phyloP scores from a whole-genome alignment of 2,888 invertebrate species.

The Cartodere bifasciata region DNA sequence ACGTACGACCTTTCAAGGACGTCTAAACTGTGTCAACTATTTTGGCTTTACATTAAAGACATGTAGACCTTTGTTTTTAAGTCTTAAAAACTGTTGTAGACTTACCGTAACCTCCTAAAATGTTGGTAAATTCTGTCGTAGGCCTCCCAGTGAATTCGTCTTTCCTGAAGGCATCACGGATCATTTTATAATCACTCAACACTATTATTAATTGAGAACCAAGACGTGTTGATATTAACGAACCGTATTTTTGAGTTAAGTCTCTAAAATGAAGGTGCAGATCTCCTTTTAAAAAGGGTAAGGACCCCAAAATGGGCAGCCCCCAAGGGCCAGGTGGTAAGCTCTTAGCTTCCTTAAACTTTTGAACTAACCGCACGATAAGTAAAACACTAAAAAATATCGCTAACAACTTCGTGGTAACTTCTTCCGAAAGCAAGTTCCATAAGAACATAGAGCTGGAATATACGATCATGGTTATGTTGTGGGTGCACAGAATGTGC shows the following conservation, averaged over 20 bases:
- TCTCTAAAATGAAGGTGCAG: conserved; percentile 68
- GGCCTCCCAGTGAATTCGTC: conserved; percentile 85
- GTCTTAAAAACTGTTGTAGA: conserved; percentile 17
- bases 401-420: conserved; percentile 36
- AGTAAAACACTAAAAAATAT: conserved; percentile 38
- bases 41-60: background rate
- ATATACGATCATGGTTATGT: conserved; percentile 39
- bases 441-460: conserved; percentile 34
- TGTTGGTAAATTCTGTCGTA: conserved; percentile 71
- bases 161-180: conserved; percentile 72
- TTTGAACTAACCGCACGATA: conserved; percentile 29
- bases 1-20: conserved; percentile 32
- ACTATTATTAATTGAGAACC: conserved; percentile 77
- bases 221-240: conserved; percentile 66
- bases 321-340: conserved; percentile 86
- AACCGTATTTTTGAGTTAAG: conserved; percentile 65
- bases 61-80: conserved; percentile 1
- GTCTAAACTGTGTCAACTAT: conserved; percentile 29
- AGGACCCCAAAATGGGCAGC: conserved; percentile 69
- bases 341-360: conserved; percentile 30
- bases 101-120: conserved; percentile 83
- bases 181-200: conserved; percentile 73
- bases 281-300: conserved; percentile 65
- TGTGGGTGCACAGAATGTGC: too few relatives aligned
- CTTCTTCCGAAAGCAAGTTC: conserved; percentile 30